Percentiles rank a stretch among this genome's conserved stretches.
Conservation (phyloP, 2,797 vertebrate species). For the Muraenolepis orangiensis region DNA sequence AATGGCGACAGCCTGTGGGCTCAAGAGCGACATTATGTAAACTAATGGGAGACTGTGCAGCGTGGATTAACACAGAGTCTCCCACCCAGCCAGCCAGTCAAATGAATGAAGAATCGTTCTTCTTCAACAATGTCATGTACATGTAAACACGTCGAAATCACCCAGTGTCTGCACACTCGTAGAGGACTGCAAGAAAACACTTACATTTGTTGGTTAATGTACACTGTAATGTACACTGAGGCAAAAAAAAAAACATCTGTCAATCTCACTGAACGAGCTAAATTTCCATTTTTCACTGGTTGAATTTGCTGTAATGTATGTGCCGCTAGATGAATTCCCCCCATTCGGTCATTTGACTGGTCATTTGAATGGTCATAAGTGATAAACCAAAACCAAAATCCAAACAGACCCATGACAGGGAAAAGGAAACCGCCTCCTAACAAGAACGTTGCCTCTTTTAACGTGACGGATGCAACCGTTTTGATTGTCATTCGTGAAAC, state of each 20-base stretch:
- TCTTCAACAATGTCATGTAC: conserved; percentile 7
- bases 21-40: conserved; percentile 79
- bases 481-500: conserved; percentile 61
- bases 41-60: conserved; percentile 60
- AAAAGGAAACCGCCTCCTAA: conserved; percentile 60
- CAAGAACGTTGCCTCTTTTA: conserved; percentile 60
- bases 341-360: conserved; percentile 61
- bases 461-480: conserved; percentile 55
- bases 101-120: conserved; percentile 55
- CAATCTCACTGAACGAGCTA: conserved; percentile 21
- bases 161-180: background rate
- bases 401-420: conserved; percentile 37
- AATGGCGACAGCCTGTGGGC: conserved; percentile 71
- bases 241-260: conserved; percentile 23
- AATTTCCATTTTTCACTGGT: conserved; percentile 25
- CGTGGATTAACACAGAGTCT: conserved; percentile 54
- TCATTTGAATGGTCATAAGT: no score
- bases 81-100: conserved; percentile 19
- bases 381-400: conserved; percentile 57
- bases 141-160: conserved; percentile 9
- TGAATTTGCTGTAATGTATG: conserved; percentile 41
- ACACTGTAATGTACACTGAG: conserved; percentile 26
- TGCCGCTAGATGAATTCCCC: conserved; percentile 31
- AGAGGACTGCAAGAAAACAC: background rate
- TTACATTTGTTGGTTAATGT: background rate